Base-by-base conservation (phyloP, 2,888 invertebrate species). In the Dilophus febrilis region DNA sequence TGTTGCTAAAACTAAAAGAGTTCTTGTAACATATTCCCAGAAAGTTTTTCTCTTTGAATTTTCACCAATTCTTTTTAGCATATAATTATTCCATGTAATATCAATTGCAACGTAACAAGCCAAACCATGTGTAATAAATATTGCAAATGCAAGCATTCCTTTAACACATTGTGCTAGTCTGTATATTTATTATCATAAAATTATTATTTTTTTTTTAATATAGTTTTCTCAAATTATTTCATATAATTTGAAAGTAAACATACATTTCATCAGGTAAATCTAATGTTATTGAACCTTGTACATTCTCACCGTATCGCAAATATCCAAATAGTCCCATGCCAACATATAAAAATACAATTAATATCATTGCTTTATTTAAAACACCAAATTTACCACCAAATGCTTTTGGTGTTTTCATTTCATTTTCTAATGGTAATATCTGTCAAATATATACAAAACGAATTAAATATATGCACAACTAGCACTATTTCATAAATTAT, bases 61-160 rank as follows among this genome's bases (percentile, higher is more conserved):
- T 53, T 74, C 71, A 36, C 71, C 70, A 34, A 82, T 61, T 46
- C 61, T 66, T 6, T 68, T 65, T 13, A 65, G 61, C 8, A 82
- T 62, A 55, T 79, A 83, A 41, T 80, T 75, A 51, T 84, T 87
- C 88, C 91, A 92, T 33, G 85, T 68, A 47, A 97, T 88, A 52
- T 87, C 85, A 50, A 94, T 80, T 7, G 95, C 92, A 2, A 97
- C 95, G 61, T 94, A 97, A 61, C 91, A 86, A 52, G 94, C 92
- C 29, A 97, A 66, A 0, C 84, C 84, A 58, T 95, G 95, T 0
- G 92, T 86, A 40, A 94, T 76, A 63, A 80, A 91, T 48, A 97
- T 90, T 1, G 85, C 77, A 46, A 81, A 63, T 1, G 85, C 81
- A 35, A 85, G 58, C 52, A 83, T 71, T 16, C 77, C 66, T 54